These are phyloP conservation scores for Phainopepla nitens DNA, from an alignment of 2,113 vertebrate species.

Conservation along the genomic window DNA sequence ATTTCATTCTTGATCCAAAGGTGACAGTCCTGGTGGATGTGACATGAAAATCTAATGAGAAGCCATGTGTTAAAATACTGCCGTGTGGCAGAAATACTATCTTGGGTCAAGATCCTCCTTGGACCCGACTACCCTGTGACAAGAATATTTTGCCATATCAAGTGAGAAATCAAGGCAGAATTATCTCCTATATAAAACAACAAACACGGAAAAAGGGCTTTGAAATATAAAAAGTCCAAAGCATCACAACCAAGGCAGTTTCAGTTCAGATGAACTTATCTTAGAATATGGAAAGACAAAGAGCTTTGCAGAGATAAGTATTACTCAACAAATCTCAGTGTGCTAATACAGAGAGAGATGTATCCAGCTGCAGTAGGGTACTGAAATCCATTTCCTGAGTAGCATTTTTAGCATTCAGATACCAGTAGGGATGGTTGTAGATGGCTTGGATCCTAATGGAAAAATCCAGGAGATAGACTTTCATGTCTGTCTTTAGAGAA, in stretches of 20 bases:
- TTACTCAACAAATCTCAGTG: background rate
- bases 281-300: background rate
- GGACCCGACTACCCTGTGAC: background rate
- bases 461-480: background rate
- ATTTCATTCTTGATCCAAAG: conserved; percentile 8
- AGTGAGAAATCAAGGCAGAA: background rate
- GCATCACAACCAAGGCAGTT: background rate
- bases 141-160: conserved; percentile 32
- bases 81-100: background rate
- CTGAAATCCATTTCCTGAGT: background rate
- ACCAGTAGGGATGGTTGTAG: background rate
- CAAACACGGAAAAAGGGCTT: background rate
- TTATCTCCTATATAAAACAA: conserved; percentile 19
- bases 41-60: background rate
- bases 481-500: background rate
- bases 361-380: background rate
- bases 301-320: background rate
- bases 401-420: background rate
- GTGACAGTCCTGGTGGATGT: background rate
- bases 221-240: background rate
- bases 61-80: background rate
- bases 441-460: background rate
- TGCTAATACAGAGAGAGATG: background rate
- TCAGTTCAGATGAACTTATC: background rate
- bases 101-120: background rate